These are phyloP conservation scores for Rhamphomyia laevipes DNA, from an alignment of 2,888 invertebrate species.

Conservation along the genomic window DNA sequence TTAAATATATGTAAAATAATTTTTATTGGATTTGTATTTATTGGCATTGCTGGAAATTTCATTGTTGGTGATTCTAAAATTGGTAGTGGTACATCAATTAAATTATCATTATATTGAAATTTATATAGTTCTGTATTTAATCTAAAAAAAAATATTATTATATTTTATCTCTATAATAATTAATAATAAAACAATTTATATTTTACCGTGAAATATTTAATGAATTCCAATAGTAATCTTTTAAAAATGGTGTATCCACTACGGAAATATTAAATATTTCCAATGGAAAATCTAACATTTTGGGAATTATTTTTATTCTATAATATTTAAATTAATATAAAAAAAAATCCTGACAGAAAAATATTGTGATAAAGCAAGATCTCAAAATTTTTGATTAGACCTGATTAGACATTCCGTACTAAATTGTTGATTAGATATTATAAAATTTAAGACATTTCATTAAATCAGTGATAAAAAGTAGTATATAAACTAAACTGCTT, in stretches of 20 bases:
- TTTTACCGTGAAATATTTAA: slow-evolving; percentile 8
- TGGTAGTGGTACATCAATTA: not conserved
- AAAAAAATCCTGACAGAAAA: too few species aligned
- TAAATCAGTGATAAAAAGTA: too few species aligned
- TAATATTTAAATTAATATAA: too few species aligned
- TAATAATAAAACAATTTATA: not conserved
- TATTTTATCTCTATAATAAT: not conserved
- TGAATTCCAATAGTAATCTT: slow-evolving; percentile 12
- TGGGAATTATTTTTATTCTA: too few species aligned
- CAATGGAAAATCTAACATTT: slow-evolving; percentile 6
- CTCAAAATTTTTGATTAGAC: too few species aligned
- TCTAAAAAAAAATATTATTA: not conserved
- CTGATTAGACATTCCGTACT: too few species aligned
- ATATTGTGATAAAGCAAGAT: too few species aligned
- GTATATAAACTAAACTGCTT: too few species aligned
- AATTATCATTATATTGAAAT: not conserved
- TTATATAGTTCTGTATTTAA: not conserved
- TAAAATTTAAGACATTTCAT: too few species aligned
- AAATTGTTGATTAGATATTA: too few species aligned
- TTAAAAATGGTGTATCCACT: slow-evolving; percentile 10
- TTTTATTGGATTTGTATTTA: slow-evolving; percentile 7
- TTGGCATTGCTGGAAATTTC: slow-evolving; percentile 10
- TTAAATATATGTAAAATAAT: slow-evolving; percentile 9
- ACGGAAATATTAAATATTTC: slow-evolving; percentile 10
- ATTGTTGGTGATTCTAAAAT: not conserved